These are phyloP conservation scores for Meteorus cinctellus DNA, from an alignment of 2,888 invertebrate genomes.

Conservation along the genomic window DNA sequence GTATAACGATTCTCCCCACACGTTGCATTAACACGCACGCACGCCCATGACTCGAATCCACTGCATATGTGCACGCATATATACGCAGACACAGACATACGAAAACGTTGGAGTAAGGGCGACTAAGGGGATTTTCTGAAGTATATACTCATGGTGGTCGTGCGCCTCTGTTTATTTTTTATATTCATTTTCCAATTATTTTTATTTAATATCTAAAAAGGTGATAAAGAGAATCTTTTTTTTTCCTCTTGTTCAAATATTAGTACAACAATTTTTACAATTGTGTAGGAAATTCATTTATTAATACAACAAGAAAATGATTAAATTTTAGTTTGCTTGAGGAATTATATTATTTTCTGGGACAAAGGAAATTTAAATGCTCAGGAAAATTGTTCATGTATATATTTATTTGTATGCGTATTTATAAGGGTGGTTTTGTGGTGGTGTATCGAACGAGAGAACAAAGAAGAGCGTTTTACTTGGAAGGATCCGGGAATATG, in stretches of 20 bases:
- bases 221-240: not conserved
- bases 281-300: not conserved
- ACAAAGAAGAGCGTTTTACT: constrained; percentile 39
- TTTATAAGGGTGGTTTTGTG: not conserved
- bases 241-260: constrained; percentile 5
- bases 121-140: constrained; percentile 21
- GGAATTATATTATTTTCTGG: not conserved
- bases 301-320: no score
- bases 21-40: constrained; percentile 10
- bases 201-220: not conserved
- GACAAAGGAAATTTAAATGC: constrained; percentile 1
- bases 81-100: constrained; percentile 21
- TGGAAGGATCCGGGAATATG: constrained; percentile 54
- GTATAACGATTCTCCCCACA: constrained; percentile 51
- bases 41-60: constrained; percentile 21
- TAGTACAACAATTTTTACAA: not conserved
- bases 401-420: not conserved
- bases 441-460: constrained; percentile 12
- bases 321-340: no score
- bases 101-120: constrained; percentile 32
- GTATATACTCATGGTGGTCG: constrained; percentile 44
- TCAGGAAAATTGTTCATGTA: not conserved
- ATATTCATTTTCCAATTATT: constrained; percentile 10
- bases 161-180: constrained; percentile 55
- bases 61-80: constrained; percentile 41